Evolutionary conservation across 64 coral and sea anemone genomes (phyloP), one percentile per base, ranked within the genome.

Genomic region (Cladopsammia gracilis): DNA sequence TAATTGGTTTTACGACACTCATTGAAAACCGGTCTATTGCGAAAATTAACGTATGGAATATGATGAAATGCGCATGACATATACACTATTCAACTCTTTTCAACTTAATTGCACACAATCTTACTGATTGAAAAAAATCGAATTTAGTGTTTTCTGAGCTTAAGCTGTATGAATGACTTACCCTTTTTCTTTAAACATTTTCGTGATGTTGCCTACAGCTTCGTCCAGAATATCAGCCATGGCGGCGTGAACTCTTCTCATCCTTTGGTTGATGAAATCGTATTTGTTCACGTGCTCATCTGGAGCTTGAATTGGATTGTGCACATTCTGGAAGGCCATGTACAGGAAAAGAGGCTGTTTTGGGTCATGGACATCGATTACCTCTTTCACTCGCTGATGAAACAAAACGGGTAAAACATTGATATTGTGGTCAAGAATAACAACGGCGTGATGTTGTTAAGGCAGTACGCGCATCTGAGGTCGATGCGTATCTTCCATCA

Each of bases 291-390:
- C 85, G 43, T 88, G 73, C 10, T 71, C 45, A 7, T 88, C 22
- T 6, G 85, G 85, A 10, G 85, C 85, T 23, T 88, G 24, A 4
- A 88, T 62, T n/a, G 80, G 80, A 67, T 10, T 48, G 62, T 84
- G 80, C 20, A 84, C 80, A 10, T 84, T 84, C 48, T 88, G 85
- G 20, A 88, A 74, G 12, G 85, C 85, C 85, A 88, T 88, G 68
- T 88, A 88, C 20, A 88, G 22, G 52, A 88, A 88, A 22, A 88
- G 85, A 0, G 85, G 85, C 52, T 71, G 49, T 44, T 42, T 26
- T 20, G 85, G 67, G 34, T 88, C 85, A 75, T 88, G 85, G 49
- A 12, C 25, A 5, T 73, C n/a, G 10, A 88, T n/a, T 44, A 88
- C 73, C 69, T 88, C 71, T 13, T 88, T 13, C 19, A 88, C 51